phyloP scores from a whole-genome alignment of 1,140 invertebrate species.

The Apis laboriosa region DNA sequence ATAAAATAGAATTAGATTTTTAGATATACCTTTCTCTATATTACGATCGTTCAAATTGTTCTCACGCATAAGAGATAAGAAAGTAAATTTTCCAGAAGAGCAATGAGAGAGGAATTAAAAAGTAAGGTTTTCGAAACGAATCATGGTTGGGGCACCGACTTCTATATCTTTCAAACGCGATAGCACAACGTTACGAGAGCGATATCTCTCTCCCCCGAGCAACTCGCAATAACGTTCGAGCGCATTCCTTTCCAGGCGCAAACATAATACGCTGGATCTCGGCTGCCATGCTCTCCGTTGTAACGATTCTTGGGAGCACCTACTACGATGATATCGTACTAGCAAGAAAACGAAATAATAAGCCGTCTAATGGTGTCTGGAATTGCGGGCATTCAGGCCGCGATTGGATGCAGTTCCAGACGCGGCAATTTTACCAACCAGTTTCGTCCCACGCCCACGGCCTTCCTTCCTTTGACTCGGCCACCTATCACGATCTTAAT shows the following conservation, averaged over 20 bases:
- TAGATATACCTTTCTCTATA: too few relatives aligned
- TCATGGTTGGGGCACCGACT: neutral
- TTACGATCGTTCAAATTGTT: too few relatives aligned
- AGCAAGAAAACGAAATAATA: conserved; percentile 75
- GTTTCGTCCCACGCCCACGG: conserved; percentile 60
- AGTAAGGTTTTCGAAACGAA: conserved; percentile 19
- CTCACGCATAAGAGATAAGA: too few relatives aligned
- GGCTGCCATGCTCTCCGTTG: conserved; percentile 50
- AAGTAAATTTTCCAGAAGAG: neutral
- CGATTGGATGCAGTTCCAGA: conserved; percentile 74
- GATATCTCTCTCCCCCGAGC: conserved; percentile 38
- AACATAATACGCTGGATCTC: conserved; percentile 57
- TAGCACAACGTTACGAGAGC: conserved; percentile 12
- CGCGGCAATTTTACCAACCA: conserved; percentile 64
- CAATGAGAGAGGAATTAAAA: neutral
- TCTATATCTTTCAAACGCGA: conserved; percentile 3
- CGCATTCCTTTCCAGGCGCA: conserved; percentile 49
- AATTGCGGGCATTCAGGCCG: conserved; percentile 73
- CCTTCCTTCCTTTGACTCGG: conserved; percentile 39
- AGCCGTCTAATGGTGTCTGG: conserved; percentile 71
- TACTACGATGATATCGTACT: conserved; percentile 57
- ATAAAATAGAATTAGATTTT: too few relatives aligned
- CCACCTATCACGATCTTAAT: conserved; percentile 68
- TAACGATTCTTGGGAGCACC: conserved; percentile 61
- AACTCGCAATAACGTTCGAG: conserved; percentile 55